Evolutionary conservation across 2,797 vertebrate species (phyloP).

Genomic region (Melanotaenia nigrans): DNA sequence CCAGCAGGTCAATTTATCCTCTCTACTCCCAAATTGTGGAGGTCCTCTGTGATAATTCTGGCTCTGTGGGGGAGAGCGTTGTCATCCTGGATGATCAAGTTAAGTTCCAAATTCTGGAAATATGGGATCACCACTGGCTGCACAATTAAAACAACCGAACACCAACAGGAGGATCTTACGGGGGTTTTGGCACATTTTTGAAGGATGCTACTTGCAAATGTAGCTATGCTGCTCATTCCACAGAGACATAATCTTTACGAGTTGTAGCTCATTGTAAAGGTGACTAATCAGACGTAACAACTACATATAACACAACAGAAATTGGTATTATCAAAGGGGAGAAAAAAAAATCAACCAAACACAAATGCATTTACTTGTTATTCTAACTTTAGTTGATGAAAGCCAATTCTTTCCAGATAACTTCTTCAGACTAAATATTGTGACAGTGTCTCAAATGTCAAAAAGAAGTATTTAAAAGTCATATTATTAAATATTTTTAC

Average conservation of each 20-base stretch:
- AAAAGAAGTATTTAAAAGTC: constrained; percentile 14
- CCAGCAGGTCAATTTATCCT: background rate
- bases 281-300: background rate
- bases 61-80: background rate
- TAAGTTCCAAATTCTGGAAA: too few species aligned
- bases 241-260: background rate
- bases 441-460: constrained; percentile 15
- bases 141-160: background rate
- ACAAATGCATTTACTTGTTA: background rate
- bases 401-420: background rate
- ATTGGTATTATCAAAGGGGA: background rate
- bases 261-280: background rate
- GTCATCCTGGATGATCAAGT: background rate
- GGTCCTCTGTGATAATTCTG: background rate
- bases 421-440: constrained; percentile 16
- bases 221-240: background rate
- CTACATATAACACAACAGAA: background rate
- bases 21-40: too few species aligned
- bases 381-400: background rate
- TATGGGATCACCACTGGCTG: background rate
- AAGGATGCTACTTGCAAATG: background rate
- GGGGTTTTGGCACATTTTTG: background rate
- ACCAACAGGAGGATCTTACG: background rate
- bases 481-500: background rate
- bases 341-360: background rate